These are phyloP conservation scores for Drosophila phalerata DNA, from an alignment of 2,888 invertebrate genomes.

Conservation along the genomic window DNA sequence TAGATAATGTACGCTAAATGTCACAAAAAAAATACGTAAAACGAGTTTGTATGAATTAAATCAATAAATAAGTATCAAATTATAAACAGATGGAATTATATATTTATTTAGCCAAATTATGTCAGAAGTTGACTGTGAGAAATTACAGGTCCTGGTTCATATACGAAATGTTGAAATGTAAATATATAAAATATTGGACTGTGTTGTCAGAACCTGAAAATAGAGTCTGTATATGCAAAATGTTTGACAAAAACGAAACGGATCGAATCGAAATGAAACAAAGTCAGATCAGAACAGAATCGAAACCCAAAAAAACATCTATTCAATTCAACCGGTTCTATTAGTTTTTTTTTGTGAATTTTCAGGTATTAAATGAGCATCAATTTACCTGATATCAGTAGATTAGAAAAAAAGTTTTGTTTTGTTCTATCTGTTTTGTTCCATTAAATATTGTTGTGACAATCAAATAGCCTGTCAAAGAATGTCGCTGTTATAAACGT, in stretches of 20 bases:
- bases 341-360: slow-evolving; percentile 61
- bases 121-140: slow-evolving; percentile 7
- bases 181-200: neutral
- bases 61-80: slow-evolving; percentile 35
- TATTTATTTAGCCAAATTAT: slow-evolving; percentile 15
- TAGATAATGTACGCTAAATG: slow-evolving; percentile 38
- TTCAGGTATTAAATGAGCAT: slow-evolving; percentile 61
- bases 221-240: slow-evolving; percentile 17
- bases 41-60: slow-evolving; percentile 55
- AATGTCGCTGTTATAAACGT: slow-evolving; percentile 34
- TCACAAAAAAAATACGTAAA: slow-evolving; percentile 44
- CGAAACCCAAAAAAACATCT: slow-evolving; percentile 19
- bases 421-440: slow-evolving; percentile 11
- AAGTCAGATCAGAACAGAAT: slow-evolving; percentile 12
- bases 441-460: slow-evolving; percentile 33
- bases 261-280: slow-evolving; percentile 22
- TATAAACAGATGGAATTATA: slow-evolving; percentile 20
- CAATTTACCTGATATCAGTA: slow-evolving; percentile 51
- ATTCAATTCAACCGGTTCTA: slow-evolving; percentile 70
- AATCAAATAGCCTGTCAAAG: slow-evolving; percentile 21
- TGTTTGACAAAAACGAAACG: slow-evolving; percentile 5
- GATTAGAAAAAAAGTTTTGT: slow-evolving; percentile 36
- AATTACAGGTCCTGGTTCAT: slow-evolving; percentile 5
- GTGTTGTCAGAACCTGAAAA: slow-evolving; percentile 28
- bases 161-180: slow-evolving; percentile 7